A percentile compares a stretch with the other conserved stretches of the same genome.
phyloP scores from a whole-genome alignment of 92 coral and sea anemone genomes.

The Desmophyllum pertusum region DNA sequence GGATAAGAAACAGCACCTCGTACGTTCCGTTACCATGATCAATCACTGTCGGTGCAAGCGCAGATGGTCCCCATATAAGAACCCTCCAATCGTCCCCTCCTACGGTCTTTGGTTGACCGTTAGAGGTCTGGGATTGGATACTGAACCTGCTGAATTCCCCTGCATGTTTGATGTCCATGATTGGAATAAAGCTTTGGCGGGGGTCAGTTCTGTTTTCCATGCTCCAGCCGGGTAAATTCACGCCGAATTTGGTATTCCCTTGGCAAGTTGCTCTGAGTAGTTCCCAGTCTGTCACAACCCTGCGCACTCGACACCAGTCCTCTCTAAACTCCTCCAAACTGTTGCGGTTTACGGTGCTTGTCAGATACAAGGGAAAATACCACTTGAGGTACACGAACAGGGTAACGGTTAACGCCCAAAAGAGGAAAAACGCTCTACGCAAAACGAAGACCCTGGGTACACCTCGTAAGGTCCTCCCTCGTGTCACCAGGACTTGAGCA shows the following conservation, averaged over 20 bases:
- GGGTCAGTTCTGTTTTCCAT: constrained; percentile 68
- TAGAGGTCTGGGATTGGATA: constrained; percentile 77
- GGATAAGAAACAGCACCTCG: constrained; percentile 82
- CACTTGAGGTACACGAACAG: constrained; percentile 69
- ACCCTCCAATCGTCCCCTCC: constrained; percentile 95
- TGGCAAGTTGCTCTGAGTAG: constrained; percentile 57
- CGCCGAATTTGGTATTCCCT: constrained; percentile 52
- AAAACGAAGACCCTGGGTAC: constrained; percentile 73
- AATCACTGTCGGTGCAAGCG: constrained; percentile 78
- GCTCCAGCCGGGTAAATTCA: constrained; percentile 50
- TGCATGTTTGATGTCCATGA: constrained; percentile 73
- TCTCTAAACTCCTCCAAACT: constrained; percentile 69
- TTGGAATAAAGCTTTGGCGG: constrained; percentile 67
- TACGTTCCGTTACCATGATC: constrained; percentile 93
- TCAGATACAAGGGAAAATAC: constrained; percentile 71
- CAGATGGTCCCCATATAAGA: constrained; percentile 74
- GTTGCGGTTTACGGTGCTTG: constrained; percentile 69
- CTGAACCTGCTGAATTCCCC: constrained; percentile 86
- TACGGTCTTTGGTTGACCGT: constrained; percentile 56
- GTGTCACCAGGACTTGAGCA: constrained; percentile 21
- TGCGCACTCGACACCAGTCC: constrained; percentile 83
- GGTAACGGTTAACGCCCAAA: constrained; percentile 67
- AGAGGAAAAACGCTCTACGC: constrained; percentile 67
- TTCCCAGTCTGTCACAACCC: constrained; percentile 72
- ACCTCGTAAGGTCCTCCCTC: constrained; percentile 65